A percentile compares a stretch with the other conserved stretches of the same genome.
Evolutionary conservation across 2,888 invertebrate genomes (phyloP).

Genomic region (Selenia dentaria): DNA sequence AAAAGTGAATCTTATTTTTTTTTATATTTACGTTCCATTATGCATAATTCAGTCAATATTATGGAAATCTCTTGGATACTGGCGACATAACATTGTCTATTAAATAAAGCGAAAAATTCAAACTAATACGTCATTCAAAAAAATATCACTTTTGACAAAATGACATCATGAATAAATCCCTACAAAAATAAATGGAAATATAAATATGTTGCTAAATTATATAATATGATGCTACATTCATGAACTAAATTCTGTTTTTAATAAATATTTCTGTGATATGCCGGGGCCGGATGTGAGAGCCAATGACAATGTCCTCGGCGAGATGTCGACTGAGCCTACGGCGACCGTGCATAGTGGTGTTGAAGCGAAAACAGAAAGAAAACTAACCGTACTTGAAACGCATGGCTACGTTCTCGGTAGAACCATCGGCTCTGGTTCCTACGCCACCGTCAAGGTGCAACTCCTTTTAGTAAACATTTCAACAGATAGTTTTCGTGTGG

Average conservation of each 20-base stretch:
- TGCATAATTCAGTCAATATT: no score
- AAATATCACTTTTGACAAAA: slow-evolving; percentile 56
- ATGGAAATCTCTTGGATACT: no score
- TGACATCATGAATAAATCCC: slow-evolving; percentile 64
- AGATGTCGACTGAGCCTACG: slow-evolving; percentile 77
- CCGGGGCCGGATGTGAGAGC: slow-evolving; percentile 80
- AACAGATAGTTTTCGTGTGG: no score
- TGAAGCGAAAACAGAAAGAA: slow-evolving; percentile 70
- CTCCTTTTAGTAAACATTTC: background rate
- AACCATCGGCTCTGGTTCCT: slow-evolving; percentile 92
- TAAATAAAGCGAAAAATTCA: slow-evolving; percentile 46
- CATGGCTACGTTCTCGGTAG: slow-evolving; percentile 91
- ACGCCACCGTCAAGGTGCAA: slow-evolving; percentile 91
- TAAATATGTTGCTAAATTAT: slow-evolving; percentile 67
- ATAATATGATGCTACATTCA: slow-evolving; percentile 72
- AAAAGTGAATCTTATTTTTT: no score
- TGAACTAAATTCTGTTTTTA: slow-evolving; percentile 55
- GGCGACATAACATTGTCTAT: slow-evolving; percentile 34
- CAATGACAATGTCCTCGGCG: slow-evolving; percentile 79
- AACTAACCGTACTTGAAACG: slow-evolving; percentile 89
- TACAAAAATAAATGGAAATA: slow-evolving; percentile 59
- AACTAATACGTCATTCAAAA: slow-evolving; percentile 47
- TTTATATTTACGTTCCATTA: no score
- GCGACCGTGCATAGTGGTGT: slow-evolving; percentile 72
- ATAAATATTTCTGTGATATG: slow-evolving; percentile 75